A percentile compares a stretch with the other conserved stretches of the same genome.
phyloP scores from a whole-genome alignment of 64 coral and sea anemone genomes.

The Stichodactyla helianthus region DNA sequence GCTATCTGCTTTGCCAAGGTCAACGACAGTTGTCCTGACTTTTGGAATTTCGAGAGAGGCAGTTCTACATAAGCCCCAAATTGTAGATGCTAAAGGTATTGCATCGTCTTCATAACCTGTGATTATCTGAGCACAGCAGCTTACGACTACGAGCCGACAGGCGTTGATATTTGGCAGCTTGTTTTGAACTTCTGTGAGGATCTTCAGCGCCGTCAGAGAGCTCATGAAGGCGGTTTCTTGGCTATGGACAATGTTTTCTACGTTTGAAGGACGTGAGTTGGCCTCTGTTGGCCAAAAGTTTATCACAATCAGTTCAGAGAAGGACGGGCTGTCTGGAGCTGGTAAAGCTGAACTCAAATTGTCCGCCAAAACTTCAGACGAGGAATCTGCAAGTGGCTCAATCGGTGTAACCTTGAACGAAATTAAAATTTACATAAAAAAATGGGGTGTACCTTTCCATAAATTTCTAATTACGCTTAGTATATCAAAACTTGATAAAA shows the following conservation, averaged over 20 bases:
- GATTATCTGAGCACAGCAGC: slow-evolving; percentile 40
- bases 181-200: neutral
- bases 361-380: neutral
- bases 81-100: slow-evolving; percentile 51
- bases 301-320: slow-evolving; percentile 10
- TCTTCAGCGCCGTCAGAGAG: slow-evolving; percentile 23
- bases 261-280: slow-evolving; percentile 10
- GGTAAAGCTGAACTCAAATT: neutral
- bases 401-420: slow-evolving; percentile 15
- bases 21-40: slow-evolving; percentile 45
- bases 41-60: slow-evolving; percentile 49
- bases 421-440: neutral
- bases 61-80: slow-evolving; percentile 64
- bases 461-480: too few species aligned
- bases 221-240: slow-evolving; percentile 48
- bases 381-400: slow-evolving; percentile 1
- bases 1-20: slow-evolving; percentile 25
- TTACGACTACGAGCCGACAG: slow-evolving; percentile 22
- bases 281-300: slow-evolving; percentile 67
- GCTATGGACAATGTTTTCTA: neutral
- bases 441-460: too few species aligned
- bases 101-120: neutral
- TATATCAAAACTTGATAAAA: too few species aligned
- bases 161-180: neutral
- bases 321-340: neutral